Conservation (phyloP, 2,113 vertebrate species). For the Laticauda colubrina region DNA sequence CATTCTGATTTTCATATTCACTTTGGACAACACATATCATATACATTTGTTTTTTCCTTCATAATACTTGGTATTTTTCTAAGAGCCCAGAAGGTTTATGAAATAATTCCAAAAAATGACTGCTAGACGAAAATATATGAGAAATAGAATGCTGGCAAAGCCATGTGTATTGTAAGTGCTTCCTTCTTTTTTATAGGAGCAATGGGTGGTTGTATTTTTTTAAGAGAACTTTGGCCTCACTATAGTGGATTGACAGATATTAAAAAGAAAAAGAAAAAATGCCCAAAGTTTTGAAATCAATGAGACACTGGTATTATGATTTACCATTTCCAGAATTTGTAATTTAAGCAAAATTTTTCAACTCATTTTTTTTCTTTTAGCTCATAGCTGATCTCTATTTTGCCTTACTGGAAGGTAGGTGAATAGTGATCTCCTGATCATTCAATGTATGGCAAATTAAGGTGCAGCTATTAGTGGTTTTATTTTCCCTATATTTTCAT, state of each 20-base stretch:
- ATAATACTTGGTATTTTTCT: neutral
- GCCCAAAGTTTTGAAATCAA: constrained; percentile 50
- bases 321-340: constrained; percentile 52
- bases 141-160: constrained; percentile 52
- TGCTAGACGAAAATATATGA: constrained; percentile 21
- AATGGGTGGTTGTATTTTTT: constrained; percentile 48
- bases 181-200: constrained; percentile 42
- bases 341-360: constrained; percentile 56
- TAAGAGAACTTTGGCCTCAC: constrained; percentile 31
- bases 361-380: constrained; percentile 42
- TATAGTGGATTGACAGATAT: constrained; percentile 36
- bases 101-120: constrained; percentile 22
- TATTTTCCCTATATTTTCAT: neutral
- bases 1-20: neutral
- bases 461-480: neutral
- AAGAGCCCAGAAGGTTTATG: constrained; percentile 7
- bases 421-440: neutral
- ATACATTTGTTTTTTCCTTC: neutral
- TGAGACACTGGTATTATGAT: constrained; percentile 46
- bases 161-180: constrained; percentile 3
- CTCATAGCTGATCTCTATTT: neutral
- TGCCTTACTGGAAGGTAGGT: neutral
- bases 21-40: neutral
- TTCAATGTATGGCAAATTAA: neutral
- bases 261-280: constrained; percentile 23